Evolutionary conservation across 2,888 invertebrate genomes (phyloP).

Genomic region (Aethes cnicana): DNA sequence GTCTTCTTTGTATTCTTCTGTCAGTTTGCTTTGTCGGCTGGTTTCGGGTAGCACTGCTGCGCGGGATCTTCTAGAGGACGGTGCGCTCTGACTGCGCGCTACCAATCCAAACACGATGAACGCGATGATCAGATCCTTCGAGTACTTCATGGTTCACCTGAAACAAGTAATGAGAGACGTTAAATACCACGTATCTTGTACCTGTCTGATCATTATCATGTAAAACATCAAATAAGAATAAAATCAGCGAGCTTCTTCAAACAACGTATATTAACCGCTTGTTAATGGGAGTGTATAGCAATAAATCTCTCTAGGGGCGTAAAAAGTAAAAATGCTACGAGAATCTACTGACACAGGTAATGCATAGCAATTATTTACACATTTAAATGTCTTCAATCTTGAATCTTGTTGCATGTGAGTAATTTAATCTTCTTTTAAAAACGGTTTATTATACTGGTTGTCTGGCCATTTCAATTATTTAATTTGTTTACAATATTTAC

Average conservation of each 20-base stretch:
- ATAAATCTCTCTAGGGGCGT: conserved; percentile 24
- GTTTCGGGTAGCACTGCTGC: conserved; percentile 53
- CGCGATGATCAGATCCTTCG: conserved; percentile 50
- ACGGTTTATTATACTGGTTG: background rate
- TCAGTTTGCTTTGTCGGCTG: conserved; percentile 61
- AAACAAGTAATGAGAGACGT: conserved; percentile 42
- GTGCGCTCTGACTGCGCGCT: conserved; percentile 55
- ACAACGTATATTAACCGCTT: conserved; percentile 6
- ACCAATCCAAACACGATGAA: conserved; percentile 55
- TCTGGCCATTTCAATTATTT: background rate
- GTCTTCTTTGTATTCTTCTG: conserved; percentile 66
- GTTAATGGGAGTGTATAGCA: conserved; percentile 21
- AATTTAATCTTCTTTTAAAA: conserved; percentile 10
- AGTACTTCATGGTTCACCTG: conserved; percentile 63
- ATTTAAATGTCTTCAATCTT: conserved; percentile 28
- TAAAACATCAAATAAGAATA: background rate
- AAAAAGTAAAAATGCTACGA: conserved; percentile 13
- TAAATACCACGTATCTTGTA: too few species aligned
- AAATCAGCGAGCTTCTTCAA: background rate
- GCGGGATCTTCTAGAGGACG: conserved; percentile 61
- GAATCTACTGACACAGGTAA: conserved; percentile 14
- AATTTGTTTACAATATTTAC: too few species aligned
- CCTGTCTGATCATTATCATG: background rate
- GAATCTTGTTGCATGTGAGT: conserved; percentile 8
- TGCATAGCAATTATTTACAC: conserved; percentile 27